These are phyloP conservation scores for Alosa sapidissima DNA, from an alignment of 2,797 vertebrate species.

Conservation along the genomic window DNA sequence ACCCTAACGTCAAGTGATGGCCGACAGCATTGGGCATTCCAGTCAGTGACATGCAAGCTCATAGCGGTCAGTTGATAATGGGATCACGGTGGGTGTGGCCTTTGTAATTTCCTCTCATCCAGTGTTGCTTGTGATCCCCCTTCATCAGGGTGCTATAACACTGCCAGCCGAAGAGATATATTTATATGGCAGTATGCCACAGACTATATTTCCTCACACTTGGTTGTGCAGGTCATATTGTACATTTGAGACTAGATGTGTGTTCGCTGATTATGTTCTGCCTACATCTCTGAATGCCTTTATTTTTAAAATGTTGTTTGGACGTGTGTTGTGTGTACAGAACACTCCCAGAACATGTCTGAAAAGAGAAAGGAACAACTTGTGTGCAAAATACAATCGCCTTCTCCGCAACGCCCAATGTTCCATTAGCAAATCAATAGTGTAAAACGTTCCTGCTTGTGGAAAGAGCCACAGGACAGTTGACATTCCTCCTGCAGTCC, in stretches of 20 bases:
- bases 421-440: not conserved
- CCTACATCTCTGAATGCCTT: too few species aligned
- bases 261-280: not conserved
- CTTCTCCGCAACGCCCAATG: not conserved
- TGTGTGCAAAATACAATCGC: not conserved
- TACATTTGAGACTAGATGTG: not conserved
- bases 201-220: not conserved
- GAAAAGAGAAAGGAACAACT: not conserved
- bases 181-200: not conserved
- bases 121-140: not conserved
- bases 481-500: not conserved
- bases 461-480: slow-evolving; percentile 37
- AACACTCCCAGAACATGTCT: not conserved
- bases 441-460: not conserved
- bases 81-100: not conserved
- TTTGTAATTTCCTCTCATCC: not conserved
- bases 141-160: not conserved
- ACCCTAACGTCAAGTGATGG: not conserved
- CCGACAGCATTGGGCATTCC: not conserved
- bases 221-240: not conserved
- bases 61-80: not conserved
- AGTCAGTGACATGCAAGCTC: not conserved
- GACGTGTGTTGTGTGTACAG: not conserved
- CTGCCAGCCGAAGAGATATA: not conserved
- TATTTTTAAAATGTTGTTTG: not conserved